Conservation (phyloP, 2,113 vertebrate genomes). For the Cochlearius cochlearius region DNA sequence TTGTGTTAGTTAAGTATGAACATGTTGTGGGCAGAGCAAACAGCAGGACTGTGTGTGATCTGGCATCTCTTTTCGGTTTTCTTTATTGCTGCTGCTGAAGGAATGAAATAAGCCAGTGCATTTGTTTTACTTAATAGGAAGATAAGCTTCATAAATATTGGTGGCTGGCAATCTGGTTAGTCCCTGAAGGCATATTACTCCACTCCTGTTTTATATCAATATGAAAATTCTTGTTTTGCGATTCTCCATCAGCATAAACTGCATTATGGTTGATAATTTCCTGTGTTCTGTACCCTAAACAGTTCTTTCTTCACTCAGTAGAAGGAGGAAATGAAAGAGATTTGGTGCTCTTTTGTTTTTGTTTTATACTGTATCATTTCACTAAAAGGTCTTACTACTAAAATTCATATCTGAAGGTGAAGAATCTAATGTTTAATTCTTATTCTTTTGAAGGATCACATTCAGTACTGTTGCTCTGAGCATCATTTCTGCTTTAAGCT, state of each 20-base stretch:
- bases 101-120: neutral
- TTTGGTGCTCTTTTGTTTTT: neutral
- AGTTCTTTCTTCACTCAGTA: neutral
- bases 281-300: neutral
- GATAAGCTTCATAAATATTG: neutral
- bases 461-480: neutral
- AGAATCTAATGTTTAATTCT: neutral
- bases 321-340: neutral
- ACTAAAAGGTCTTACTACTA: neutral
- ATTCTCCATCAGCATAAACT: neutral
- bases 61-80: neutral
- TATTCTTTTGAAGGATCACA: neutral
- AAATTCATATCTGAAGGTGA: neutral
- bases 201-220: neutral
- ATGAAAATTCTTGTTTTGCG: neutral
- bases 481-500: neutral
- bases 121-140: neutral
- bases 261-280: neutral
- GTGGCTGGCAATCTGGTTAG: neutral
- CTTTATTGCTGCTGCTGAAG: neutral
- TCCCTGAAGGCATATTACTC: neutral
- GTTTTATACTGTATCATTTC: neutral
- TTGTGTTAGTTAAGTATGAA: neutral
- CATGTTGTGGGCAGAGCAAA: neutral
- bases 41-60: neutral